Conservation (phyloP, 2,888 invertebrate species). For the Drosophila tripunctata region DNA sequence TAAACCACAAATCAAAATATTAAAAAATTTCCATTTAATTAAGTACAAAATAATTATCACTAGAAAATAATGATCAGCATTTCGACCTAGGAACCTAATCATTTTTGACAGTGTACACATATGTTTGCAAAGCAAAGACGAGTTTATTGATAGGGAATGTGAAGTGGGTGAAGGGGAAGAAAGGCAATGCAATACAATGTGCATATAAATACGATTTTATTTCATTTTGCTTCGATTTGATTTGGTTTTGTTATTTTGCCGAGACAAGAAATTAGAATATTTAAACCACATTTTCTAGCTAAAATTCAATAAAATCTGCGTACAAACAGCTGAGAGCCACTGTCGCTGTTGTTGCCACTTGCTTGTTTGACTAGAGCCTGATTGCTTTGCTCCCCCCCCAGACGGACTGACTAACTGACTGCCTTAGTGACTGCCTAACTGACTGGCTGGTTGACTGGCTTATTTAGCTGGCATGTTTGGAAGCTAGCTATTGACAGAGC, state of each 20-base stretch:
- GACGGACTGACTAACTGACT: neutral
- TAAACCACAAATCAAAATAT: too few species aligned
- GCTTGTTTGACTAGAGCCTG: conserved; percentile 25
- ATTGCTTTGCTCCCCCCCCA: conserved; percentile 2
- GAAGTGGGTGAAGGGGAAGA: neutral
- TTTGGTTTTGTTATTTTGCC: conserved; percentile 34
- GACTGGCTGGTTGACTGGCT: conserved; percentile 31
- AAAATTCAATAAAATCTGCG: conserved; percentile 54
- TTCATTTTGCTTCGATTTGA: conserved; percentile 38
- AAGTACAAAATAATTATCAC: too few species aligned
- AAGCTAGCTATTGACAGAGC: conserved; percentile 48
- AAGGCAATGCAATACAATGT: conserved; percentile 48
- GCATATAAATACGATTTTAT: conserved; percentile 70
- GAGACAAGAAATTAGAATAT: conserved; percentile 67
- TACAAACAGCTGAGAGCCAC: conserved; percentile 12
- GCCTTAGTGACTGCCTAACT: neutral
- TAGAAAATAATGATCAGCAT: too few species aligned
- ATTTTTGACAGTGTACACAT: neutral
- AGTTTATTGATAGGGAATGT: neutral
- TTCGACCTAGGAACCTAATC: too few species aligned
- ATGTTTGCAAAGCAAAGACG: neutral
- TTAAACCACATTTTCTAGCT: conserved; percentile 53
- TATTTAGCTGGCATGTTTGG: conserved; percentile 46
- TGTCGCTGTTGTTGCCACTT: neutral
- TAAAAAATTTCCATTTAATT: too few species aligned